Base-by-base conservation (phyloP, 2,797 vertebrate species). In the Brachyalestes nurse region DNA sequence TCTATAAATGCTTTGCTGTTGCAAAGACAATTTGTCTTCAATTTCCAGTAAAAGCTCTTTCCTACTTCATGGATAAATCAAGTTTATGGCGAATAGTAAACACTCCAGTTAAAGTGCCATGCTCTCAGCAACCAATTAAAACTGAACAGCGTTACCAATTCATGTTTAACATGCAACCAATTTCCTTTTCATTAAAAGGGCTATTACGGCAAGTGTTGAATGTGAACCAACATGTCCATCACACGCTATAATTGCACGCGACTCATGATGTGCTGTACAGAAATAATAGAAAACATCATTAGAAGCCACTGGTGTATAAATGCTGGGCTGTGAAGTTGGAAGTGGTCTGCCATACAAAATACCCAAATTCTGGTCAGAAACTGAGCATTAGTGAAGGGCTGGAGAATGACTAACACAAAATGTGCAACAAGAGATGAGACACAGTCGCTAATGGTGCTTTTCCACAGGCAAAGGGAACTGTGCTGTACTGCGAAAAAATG, bases 111-210 rank as follows among this genome's bases (percentile, higher is more conserved):
- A 72, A 34, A 72, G 49, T 14, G 17, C 1, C 28, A n/a, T 0
- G 25, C 49, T 38, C 25, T 17, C 23, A 10, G 8, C 28, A 34
- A 57, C 70, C 49, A 72, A 34, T 55, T 49, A 72, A 72, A 55
- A 7, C 8, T 19, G 5, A 34, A 57, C 13, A 70, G 45, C 28
- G 21, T 70, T 13, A 49, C 23, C 23, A 25, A 17, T 51, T 25
- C 67, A 69, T 47, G 65, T 51, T 55, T 55, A 72, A 72, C 38
- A 25, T 17, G 2, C 25, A 19, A n/a, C 45, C 25, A 9, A 72
- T 72, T 72, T 72, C 49, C 8, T 23, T 55, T 55, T 72, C 34
- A 55, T 55, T 72, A 19, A 72, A 55, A 19, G 23, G 25, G 4
- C 16, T 47, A n/a, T 72, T 7, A 72, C 34, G 17, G 0, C 5